Evolutionary conservation across 2,888 invertebrate genomes (phyloP).

Genomic region (Hetaerina titia): DNA sequence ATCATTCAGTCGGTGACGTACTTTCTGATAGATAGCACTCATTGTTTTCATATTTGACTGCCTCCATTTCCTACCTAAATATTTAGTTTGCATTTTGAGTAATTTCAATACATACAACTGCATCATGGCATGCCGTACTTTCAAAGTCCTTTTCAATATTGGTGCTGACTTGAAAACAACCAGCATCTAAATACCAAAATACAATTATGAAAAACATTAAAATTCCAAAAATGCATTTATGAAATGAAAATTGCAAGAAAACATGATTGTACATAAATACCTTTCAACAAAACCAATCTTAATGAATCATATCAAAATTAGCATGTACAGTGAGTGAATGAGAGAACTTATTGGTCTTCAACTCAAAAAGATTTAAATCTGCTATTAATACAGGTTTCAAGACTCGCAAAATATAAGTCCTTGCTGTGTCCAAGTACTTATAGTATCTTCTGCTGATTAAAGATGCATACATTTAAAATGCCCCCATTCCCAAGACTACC

Average conservation of each 20-base stretch:
- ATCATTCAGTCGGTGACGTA: conserved; percentile 96
- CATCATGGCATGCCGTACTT: conserved; percentile 97
- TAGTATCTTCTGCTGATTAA: too few species aligned
- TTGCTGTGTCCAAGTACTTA: too few species aligned
- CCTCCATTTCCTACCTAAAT: conserved; percentile 98
- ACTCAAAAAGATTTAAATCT: too few species aligned
- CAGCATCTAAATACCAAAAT: conserved; percentile 84
- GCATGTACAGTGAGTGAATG: too few species aligned
- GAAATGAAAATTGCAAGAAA: neutral
- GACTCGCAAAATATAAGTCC: too few species aligned
- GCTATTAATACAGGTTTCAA: too few species aligned
- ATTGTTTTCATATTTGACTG: conserved; percentile 99
- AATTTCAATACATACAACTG: conserved; percentile 98
- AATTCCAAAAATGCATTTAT: conserved; percentile 72
- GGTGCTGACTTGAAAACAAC: conserved; percentile 99
- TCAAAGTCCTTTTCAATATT: conserved; percentile 96
- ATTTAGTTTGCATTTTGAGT: conserved; percentile 99
- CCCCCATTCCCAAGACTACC: too few species aligned
- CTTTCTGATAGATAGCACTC: conserved; percentile 99
- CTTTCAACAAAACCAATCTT: too few species aligned
- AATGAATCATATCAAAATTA: too few species aligned
- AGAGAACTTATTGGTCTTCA: too few species aligned
- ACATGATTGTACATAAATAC: too few species aligned
- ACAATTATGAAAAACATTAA: neutral
- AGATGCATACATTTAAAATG: too few species aligned